phyloP scores from a whole-genome alignment of 1,140 invertebrate genomes.

The Drosophila virilis region DNA sequence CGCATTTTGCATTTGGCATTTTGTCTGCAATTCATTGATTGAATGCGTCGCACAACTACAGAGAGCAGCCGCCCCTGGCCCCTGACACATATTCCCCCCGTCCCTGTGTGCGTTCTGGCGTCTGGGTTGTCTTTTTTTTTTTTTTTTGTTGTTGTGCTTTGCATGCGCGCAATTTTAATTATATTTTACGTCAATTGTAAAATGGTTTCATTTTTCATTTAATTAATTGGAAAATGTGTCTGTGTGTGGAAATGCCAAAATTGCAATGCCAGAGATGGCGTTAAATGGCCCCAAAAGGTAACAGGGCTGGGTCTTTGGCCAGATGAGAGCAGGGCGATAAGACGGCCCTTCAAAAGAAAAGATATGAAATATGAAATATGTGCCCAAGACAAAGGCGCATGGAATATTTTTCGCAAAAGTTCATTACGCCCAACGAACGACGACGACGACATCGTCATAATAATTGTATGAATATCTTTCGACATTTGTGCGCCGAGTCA shows the following conservation, averaged over 20 bases:
- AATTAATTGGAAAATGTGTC: conserved; percentile 78
- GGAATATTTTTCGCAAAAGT: conserved; percentile 54
- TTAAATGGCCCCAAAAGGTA: conserved; percentile 50
- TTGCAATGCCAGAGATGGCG: conserved; percentile 45
- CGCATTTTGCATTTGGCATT: conserved; percentile 76
- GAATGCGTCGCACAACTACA: conserved; percentile 63
- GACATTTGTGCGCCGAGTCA: conserved; percentile 52
- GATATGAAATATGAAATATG: conserved; percentile 2
- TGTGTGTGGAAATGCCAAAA: conserved; percentile 50
- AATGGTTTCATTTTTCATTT: conserved; percentile 70
- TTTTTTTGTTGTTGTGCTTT: conserved; percentile 12
- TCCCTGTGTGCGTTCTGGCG: not conserved
- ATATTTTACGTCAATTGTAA: conserved; percentile 81
- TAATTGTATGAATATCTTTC: conserved; percentile 66
- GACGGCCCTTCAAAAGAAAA: conserved; percentile 4
- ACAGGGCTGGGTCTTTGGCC: conserved; percentile 4
- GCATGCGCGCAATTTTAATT: conserved; percentile 77
- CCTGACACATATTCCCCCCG: not conserved
- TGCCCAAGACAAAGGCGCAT: conserved; percentile 41
- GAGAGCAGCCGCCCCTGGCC: not conserved
- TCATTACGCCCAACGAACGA: conserved; percentile 66
- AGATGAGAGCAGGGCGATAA: conserved; percentile 25
- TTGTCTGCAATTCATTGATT: conserved; percentile 78
- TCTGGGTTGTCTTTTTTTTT: conserved; percentile 18
- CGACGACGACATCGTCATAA: conserved; percentile 44